Evolutionary conservation across 2,113 vertebrate species (phyloP), one percentile per base, ranked within the genome.

Genomic region (Mellivora capensis): DNA sequence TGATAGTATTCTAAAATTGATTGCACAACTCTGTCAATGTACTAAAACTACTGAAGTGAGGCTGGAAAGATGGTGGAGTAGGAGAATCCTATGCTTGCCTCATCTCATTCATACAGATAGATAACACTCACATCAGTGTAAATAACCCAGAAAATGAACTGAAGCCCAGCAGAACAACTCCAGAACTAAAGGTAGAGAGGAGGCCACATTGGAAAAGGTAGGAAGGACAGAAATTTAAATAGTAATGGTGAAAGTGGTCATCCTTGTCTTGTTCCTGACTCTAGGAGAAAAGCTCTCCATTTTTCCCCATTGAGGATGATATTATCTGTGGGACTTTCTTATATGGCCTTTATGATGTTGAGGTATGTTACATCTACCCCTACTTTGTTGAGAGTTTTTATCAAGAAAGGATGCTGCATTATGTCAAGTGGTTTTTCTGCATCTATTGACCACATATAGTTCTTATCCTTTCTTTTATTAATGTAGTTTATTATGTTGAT

Each of bases 1-100:
- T 25, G 15, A 86, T 27, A 54, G 39, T 93, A 27, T 95, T 81
- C 39, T 82, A 93, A 97, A 95, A 90, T 57, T 80, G 31, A 85
- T 67, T 42, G 6, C 44, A 71, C 13, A 89, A 72, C 23, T 14
- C 18, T 62, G 3, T 87, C 20, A 67, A 87, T 67, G 62, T 77
- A 91, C 18, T 57, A 83, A 94, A 77, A 44, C 37, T n/a, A 87
- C 23, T 92, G 39, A 76, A 20, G 20, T 72, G n/a, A 72, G 69
- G n/a, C n/a, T 72, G 4, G n/a, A 34, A 72, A 72, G n/a, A 39
- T 72, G 69, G 69, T 23, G 20, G n/a, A 72, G n/a, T 23, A 23
- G 10, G 69, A 72, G 20, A 20, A 72, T 12, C 10, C 37, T 72
- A 72, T 39, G 20, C 20, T 72, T 34, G 20, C n/a, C n/a, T 39